These are phyloP conservation scores for Apogon talboti DNA, from an alignment of 2,797 vertebrate species.

Conservation along the genomic window DNA sequence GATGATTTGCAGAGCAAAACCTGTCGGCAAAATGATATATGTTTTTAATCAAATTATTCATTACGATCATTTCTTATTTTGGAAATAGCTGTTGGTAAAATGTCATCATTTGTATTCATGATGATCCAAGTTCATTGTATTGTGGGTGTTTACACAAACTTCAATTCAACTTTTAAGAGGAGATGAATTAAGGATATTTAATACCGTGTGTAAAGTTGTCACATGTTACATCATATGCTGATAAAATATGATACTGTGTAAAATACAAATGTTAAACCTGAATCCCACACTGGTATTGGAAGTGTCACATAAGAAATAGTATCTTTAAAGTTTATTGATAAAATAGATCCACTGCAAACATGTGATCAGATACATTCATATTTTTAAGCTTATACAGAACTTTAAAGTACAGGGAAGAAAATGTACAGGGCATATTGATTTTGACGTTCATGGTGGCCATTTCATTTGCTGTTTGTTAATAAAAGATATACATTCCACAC, in stretches of 20 bases:
- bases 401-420: background rate
- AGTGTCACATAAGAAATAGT: no score
- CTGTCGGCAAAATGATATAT: background rate
- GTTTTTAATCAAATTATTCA: background rate
- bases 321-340: no score
- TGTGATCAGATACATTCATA: background rate
- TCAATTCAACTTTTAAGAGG: background rate
- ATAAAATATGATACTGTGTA: no score
- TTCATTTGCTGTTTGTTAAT: background rate
- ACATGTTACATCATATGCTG: no score
- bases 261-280: no score
- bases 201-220: no score
- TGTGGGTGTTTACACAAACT: background rate
- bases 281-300: no score
- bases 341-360: no score
- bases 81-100: background rate
- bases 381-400: background rate
- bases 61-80: background rate
- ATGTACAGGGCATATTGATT: slow-evolving; percentile 8
- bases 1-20: background rate
- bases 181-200: background rate
- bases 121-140: background rate
- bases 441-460: background rate
- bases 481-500: background rate
- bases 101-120: background rate